Evolutionary conservation across 2,888 invertebrate genomes (phyloP), one percentile per base, ranked within the genome.

Genomic region (Arenicola marina): DNA sequence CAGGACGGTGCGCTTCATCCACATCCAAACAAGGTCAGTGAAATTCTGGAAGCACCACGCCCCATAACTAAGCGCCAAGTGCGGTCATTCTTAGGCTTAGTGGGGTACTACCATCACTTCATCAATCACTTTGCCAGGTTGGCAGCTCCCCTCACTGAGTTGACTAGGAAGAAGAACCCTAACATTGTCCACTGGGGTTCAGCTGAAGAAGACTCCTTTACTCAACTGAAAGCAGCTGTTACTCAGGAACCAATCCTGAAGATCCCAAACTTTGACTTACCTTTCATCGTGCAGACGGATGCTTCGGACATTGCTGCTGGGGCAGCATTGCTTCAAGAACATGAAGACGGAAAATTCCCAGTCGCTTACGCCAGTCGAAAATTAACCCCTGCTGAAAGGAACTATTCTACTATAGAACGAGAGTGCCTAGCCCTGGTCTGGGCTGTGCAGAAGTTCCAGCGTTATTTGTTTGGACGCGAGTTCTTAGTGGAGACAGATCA

Each of bases 361-460:
- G 66, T 72, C 11, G 60, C 62, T 2, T 72, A 63, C 46, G 68
- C 63, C n/a, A 71, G 71, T 46, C 56, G 55, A 38, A 73, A 71
- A 51, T 43, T 73, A n/a, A n/a, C n/a, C n/a, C n/a, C n/a, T n/a
- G n/a, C n/a, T n/a, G n/a, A n/a, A n/a, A n/a, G n/a, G n/a, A n/a
- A n/a, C n/a, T n/a, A n/a, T n/a, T n/a, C n/a, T n/a, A n/a, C n/a
- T n/a, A n/a, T n/a, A n/a, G n/a, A n/a, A n/a, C n/a, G n/a, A n/a
- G n/a, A n/a, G n/a, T n/a, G n/a, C n/a, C n/a, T n/a, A n/a, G n/a
- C n/a, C n/a, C n/a, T n/a, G n/a, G n/a, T n/a, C n/a, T n/a, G n/a
- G n/a, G n/a, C n/a, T n/a, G n/a, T n/a, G n/a, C n/a, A n/a, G n/a
- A n/a, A n/a, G n/a, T n/a, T n/a, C n/a, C n/a, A n/a, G n/a, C n/a